Evolutionary conservation across 2,113 vertebrate species (phyloP).

Genomic region (Emydocephalus ijimae): DNA sequence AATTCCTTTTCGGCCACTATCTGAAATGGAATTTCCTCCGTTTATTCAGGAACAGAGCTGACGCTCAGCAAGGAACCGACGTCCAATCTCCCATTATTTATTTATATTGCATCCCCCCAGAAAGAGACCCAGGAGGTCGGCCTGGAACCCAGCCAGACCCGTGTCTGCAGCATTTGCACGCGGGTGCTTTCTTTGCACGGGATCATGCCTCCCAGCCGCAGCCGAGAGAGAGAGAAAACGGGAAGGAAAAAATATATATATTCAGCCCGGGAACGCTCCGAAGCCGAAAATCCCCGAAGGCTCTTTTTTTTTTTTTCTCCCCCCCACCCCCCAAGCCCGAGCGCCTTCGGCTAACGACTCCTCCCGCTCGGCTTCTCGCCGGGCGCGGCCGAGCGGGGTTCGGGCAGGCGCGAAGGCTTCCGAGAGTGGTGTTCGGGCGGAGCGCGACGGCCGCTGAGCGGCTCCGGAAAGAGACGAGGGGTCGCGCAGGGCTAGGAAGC

Average conservation of each 20-base stretch:
- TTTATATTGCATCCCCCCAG: neutral
- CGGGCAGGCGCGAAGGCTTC: neutral
- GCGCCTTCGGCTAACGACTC: neutral
- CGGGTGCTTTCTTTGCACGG: neutral
- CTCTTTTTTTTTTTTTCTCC: neutral
- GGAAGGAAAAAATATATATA: too few species aligned
- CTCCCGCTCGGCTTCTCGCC: neutral
- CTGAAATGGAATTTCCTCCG: too few species aligned
- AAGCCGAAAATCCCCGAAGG: neutral
- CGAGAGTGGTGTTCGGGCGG: neutral
- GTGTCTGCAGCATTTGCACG: neutral
- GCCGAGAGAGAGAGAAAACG: neutral
- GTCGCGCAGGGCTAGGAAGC: neutral
- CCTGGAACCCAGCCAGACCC: neutral
- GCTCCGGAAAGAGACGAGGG: neutral
- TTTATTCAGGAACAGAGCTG: too few species aligned
- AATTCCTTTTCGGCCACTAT: too few species aligned
- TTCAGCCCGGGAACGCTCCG: neutral
- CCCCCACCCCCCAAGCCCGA: neutral
- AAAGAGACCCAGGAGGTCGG: neutral
- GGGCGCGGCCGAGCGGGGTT: neutral
- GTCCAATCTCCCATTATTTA: too few species aligned
- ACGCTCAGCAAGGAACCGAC: too few species aligned
- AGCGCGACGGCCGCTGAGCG: neutral
- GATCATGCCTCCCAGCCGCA: neutral